Base-by-base conservation (phyloP, 2,888 invertebrate species). In the Epinotia nisella region DNA sequence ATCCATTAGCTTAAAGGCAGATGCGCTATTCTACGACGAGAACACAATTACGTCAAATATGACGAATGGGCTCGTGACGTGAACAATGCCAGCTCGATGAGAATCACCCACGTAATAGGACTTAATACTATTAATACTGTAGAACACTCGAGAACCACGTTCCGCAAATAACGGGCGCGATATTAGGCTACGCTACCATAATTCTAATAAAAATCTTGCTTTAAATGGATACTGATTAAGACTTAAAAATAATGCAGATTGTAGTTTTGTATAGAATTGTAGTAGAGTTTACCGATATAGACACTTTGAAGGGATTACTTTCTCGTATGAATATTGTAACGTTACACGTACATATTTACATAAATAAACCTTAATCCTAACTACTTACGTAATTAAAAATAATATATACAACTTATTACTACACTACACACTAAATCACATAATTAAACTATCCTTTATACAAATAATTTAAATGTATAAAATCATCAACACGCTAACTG, bases 51-150 rank as follows among this genome's bases (percentile, higher is more conserved):
- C 77, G 85, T 86, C 86, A 87, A 79, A 81, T 81, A 78, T 87
- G 85, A 87, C 82, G 82, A 77, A 87, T 83, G 80, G 76, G 83
- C 82, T 79, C 91, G 90, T 91, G 90, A 87, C 82, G 79, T 74
- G 76, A 79, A 91, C 90, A 91, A 91, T 87, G 78, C 82, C 75
- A 78, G 76, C 76, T 77, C 78, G 76, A 79, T 69, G 58, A 21
- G 49, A 60, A 74, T 77, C 68, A 61, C 78, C 79, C 76, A 79
- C 74, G 76, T 79, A 80, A 77, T 76, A 74, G 83, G 80, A 78
- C 78, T 78, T 84, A 83, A 55, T 79, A 80, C 78, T 78, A 77
- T 89, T 49, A 89, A 91, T 88, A 75, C 89, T 77, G 67, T 72
- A 76, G 69, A 76, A 78, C 77, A 78, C 75, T 79, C 78, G 72